Evolutionary conservation across 2,797 vertebrate species (phyloP).

Genomic region (Orestias chungarensis): DNA sequence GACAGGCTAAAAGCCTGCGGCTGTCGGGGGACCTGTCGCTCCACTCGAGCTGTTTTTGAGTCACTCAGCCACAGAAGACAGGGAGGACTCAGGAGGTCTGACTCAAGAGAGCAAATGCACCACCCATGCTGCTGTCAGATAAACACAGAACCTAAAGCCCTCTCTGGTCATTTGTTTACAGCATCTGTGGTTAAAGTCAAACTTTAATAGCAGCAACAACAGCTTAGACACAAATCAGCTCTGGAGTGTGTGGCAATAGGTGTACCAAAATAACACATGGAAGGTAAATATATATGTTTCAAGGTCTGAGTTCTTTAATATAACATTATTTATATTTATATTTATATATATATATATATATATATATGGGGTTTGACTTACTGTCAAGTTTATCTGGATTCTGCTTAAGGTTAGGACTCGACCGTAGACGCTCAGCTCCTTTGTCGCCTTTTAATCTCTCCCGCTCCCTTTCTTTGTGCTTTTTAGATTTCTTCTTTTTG

Average conservation of each 20-base stretch:
- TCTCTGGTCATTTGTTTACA: slow-evolving; percentile 13
- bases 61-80: slow-evolving; percentile 64
- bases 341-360: no score
- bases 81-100: slow-evolving; percentile 58
- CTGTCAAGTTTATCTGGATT: slow-evolving; percentile 72
- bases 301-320: no score
- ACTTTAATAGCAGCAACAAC: slow-evolving; percentile 12
- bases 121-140: slow-evolving; percentile 16
- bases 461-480: slow-evolving; percentile 82
- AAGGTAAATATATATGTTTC: no score
- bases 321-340: no score
- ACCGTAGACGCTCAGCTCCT: slow-evolving; percentile 61
- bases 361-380: no score
- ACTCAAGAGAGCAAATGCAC: slow-evolving; percentile 52
- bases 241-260: not conserved
- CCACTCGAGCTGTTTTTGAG: slow-evolving; percentile 68
- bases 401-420: slow-evolving; percentile 74
- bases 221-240: slow-evolving; percentile 4
- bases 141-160: slow-evolving; percentile 28
- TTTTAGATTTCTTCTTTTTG: slow-evolving; percentile 83
- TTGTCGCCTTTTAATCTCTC: slow-evolving; percentile 72
- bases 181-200: slow-evolving; percentile 24
- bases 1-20: slow-evolving; percentile 37
- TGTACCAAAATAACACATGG: not conserved
- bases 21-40: slow-evolving; percentile 62